A percentile compares a stretch with the other conserved stretches of the same genome.
Conservation (phyloP, 2,888 invertebrate genomes). For the Aspidiotus destructor region DNA sequence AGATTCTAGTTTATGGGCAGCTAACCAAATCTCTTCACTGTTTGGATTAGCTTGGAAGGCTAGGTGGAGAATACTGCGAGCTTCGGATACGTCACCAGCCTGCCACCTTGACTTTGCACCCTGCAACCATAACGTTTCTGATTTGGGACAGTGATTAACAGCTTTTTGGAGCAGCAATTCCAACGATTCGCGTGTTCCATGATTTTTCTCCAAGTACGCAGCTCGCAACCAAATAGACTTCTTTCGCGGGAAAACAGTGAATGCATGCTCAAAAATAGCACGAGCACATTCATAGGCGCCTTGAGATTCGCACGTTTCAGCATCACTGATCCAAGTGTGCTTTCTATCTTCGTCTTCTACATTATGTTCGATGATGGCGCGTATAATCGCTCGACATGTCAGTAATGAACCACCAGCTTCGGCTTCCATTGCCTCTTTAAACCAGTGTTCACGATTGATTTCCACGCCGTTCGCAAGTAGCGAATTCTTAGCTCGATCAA, state of each 20-base stretch:
- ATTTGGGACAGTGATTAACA: slow-evolving; percentile 94
- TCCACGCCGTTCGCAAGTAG: slow-evolving; percentile 93
- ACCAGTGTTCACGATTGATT: slow-evolving; percentile 97
- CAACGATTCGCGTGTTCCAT: slow-evolving; percentile 83
- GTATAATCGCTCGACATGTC: slow-evolving; percentile 83
- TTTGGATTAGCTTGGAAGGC: slow-evolving; percentile 99
- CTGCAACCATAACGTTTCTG: slow-evolving; percentile 97
- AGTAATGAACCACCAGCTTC: slow-evolving; percentile 90
- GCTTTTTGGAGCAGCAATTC: slow-evolving; percentile 85
- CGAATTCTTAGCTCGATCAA: slow-evolving; percentile 80
- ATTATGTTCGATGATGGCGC: slow-evolving; percentile 81
- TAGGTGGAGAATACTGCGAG: slow-evolving; percentile 83
- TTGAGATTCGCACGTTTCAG: slow-evolving; percentile 84
- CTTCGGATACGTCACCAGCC: slow-evolving; percentile 90
- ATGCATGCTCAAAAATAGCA: slow-evolving; percentile 87
- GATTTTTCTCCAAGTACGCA: slow-evolving; percentile 92
- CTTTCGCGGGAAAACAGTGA: slow-evolving; percentile 85
- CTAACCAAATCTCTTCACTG: slow-evolving; percentile 99
- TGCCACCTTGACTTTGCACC: slow-evolving; percentile 99
- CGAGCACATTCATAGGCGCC: slow-evolving; percentile 91
- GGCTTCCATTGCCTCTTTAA: slow-evolving; percentile 95
- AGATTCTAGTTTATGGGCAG: slow-evolving; percentile 96
- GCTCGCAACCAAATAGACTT: slow-evolving; percentile 97
- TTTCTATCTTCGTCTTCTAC: slow-evolving; percentile 97
- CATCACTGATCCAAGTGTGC: slow-evolving; percentile 99